Base-by-base conservation (phyloP, 1,140 invertebrate genomes). In the Dryas iulia region DNA sequence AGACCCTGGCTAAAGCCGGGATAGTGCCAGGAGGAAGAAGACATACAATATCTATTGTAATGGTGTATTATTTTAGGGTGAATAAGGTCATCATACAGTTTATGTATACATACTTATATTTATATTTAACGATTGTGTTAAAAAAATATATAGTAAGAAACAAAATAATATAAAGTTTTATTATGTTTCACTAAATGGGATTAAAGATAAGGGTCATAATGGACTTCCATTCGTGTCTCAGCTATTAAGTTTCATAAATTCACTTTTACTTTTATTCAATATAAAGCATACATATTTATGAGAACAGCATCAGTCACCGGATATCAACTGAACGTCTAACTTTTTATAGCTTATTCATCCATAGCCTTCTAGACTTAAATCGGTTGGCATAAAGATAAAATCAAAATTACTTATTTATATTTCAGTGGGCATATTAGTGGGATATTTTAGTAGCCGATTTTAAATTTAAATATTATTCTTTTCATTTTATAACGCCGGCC, bases 181-280 rank as follows among this genome's bases (percentile, higher is more conserved):
- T 14, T 14, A 39, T 14, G 14, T 3, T 12, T 39, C n/a, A 39
- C 33, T 39, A 39, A 39, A 39, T 39, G 14, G 14, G 33, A 7
- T 24, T 53, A 24, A 23, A 53, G 52, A 53, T 53, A 53, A 53
- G 52, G 18, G 23, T 24, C 53, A 26, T 56, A 21, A 56, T 25
- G n/a, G 53, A 56, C 21, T 61, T 59, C 56, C 23, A 23, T 61
- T 14, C 66, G 47, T 68, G 59, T 59, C 12, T 35, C 14, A 18
- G 26, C 58, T 59, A 68, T 68, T 62, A 69, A 33, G 53, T 53
- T 69, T 35, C 47, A 62, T 62, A 73, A 77, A 83, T 82, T 81
- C 79, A 87, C 88, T 89, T 87, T 90, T 89, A 89, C 88, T 90
- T 88, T 87, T 86, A 80, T 85, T 81, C 75, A 86, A 81, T 80